These are phyloP conservation scores for Hypotaenidia okinawae DNA, from an alignment of 2,797 vertebrate genomes.

Conservation along the genomic window DNA sequence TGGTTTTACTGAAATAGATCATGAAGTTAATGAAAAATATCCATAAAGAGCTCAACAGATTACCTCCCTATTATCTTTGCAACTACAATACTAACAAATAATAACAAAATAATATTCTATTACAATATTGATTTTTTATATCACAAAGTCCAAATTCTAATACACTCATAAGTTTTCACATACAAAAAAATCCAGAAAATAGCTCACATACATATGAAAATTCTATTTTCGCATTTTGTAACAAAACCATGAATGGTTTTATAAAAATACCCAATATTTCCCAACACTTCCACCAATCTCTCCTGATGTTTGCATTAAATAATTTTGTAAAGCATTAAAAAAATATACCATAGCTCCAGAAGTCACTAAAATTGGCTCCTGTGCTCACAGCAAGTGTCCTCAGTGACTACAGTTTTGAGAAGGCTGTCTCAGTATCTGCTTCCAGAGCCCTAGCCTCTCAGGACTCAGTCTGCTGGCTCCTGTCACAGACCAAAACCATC, in stretches of 20 bases:
- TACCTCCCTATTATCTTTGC: neutral
- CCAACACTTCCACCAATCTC: neutral
- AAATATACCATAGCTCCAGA: neutral
- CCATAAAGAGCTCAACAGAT: neutral
- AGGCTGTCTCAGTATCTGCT: neutral
- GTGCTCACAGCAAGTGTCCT: accelerated
- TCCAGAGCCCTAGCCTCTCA: neutral
- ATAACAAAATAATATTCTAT: neutral
- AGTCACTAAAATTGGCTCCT: neutral
- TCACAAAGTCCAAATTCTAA: neutral
- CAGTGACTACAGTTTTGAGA: neutral
- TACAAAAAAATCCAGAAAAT: neutral
- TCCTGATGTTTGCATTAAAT: neutral
- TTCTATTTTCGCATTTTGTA: neutral
- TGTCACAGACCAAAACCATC: accelerated
- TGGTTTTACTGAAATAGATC: neutral
- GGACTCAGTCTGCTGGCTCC: no score
- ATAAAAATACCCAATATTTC: neutral
- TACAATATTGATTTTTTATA: no score
- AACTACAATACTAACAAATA: neutral
- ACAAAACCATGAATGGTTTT: neutral
- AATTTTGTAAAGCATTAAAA: neutral
- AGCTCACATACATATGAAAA: neutral
- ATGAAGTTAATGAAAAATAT: neutral
- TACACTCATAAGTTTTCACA: neutral